Conservation (phyloP, 2,113 vertebrate genomes). For the Pipa parva region DNA sequence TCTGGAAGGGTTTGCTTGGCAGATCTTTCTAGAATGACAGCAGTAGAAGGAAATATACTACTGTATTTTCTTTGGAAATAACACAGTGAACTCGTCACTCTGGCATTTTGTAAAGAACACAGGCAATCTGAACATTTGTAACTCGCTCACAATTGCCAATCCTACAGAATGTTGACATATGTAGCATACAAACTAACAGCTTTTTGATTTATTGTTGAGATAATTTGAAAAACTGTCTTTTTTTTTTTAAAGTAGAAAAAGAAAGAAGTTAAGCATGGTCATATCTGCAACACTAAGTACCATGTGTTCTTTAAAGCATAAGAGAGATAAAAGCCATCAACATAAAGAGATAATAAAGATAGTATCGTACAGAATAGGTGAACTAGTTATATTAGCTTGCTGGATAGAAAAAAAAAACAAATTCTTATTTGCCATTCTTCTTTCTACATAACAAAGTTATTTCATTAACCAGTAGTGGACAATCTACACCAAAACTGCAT, state of each 20-base stretch:
- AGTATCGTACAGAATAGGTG: background rate
- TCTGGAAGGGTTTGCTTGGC: slow-evolving; percentile 23
- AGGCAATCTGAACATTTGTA: slow-evolving; percentile 33
- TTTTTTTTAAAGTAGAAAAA: slow-evolving; percentile 11
- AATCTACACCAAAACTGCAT: no score
- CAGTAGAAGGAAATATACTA: slow-evolving; percentile 35
- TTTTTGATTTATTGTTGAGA: slow-evolving; percentile 14
- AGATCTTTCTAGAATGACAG: slow-evolving; percentile 20
- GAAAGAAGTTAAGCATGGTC: slow-evolving; percentile 9
- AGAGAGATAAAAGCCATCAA: background rate
- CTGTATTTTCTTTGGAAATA: slow-evolving; percentile 42
- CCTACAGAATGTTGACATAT: slow-evolving; percentile 20
- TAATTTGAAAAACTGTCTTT: slow-evolving; percentile 11
- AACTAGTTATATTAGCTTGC: background rate
- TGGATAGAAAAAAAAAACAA: background rate
- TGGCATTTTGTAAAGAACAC: slow-evolving; percentile 30
- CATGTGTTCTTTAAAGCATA: background rate
- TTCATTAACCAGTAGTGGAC: no score
- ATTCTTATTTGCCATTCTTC: no score
- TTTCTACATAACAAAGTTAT: no score
- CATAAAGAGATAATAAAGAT: background rate
- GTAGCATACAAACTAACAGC: slow-evolving; percentile 16
- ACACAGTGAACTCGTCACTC: slow-evolving; percentile 29
- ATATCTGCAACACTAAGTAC: slow-evolving; percentile 25
- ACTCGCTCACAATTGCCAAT: slow-evolving; percentile 23